Base-by-base conservation (phyloP, 2,113 vertebrate genomes). In the Dipodomys spectabilis region DNA sequence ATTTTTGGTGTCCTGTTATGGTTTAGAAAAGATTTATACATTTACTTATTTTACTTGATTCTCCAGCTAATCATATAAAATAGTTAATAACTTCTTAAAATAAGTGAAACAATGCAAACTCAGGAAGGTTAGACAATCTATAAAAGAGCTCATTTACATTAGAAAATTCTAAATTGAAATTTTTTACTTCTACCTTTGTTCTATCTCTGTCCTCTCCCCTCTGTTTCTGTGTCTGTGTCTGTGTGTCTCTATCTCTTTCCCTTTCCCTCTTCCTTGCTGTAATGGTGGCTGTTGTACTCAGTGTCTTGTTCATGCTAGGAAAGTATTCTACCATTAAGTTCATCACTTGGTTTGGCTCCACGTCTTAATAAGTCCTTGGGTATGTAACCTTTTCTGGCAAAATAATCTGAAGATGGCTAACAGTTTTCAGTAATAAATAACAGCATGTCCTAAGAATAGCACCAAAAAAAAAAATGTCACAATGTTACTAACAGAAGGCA, bases 111-210 rank as follows among this genome's bases (percentile, higher is more conserved):
- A 84, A 44, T 1, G n/a, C 28, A 94, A 79, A 83, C 4, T 81
- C 22, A 60, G 84, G 64, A 96, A 97, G 95, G 53, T 19, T 68
- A 72, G 57, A 7, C 65, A 20, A 35, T 45, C 57, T 53, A 82
- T 9, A 39, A 73, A 74, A 49, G 32, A 78, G 13, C 9, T 85
- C 49, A 64, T 57, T 53, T 77, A 85, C 92, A 69, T 5, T 25
- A 81, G 44, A 72, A 93, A 86, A 44, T 3, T 39, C 7, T 72
- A 88, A 75, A 44, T 71, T 32, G 64, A 79, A n/a, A 44, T 72
- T 90, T 90, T 39, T 92, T 20, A 39, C 7, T 44, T 85, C 2
- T 19, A 4, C 23, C 4, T 6, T 19, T n/a, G 27, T 23, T n/a
- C 35, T 81, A 10, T 25, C 6, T 28, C 7, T n/a, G 3, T 9